These are phyloP conservation scores for Rhinella marina DNA, from an alignment of 2,797 vertebrate species.

Conservation along the genomic window DNA sequence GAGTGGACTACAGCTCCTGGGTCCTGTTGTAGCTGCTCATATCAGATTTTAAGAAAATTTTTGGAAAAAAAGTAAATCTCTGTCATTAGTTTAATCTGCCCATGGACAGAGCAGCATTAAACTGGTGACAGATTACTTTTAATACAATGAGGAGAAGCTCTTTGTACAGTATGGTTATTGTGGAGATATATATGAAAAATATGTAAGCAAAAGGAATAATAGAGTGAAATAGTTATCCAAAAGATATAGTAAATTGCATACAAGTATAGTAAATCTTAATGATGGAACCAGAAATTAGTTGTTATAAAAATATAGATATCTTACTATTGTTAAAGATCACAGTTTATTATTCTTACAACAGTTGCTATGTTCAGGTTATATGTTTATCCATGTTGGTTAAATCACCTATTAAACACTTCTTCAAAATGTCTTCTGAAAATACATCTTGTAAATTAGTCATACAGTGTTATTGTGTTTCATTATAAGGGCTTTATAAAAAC, in stretches of 20 bases:
- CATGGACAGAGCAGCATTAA: too few relatives aligned
- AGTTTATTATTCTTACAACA: not conserved
- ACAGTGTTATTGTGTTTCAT: slow-evolving; percentile 43
- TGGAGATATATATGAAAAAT: not conserved
- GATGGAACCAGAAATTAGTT: not conserved
- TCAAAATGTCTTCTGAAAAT: not conserved
- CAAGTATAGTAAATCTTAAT: slow-evolving; percentile 1
- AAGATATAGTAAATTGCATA: not conserved
- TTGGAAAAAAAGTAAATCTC: too few relatives aligned
- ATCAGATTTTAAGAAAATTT: too few relatives aligned
- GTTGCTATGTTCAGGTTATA: not conserved
- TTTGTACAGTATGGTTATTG: not conserved
- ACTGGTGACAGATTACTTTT: not conserved
- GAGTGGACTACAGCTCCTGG: too few relatives aligned
- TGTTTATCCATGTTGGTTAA: slow-evolving; percentile 9
- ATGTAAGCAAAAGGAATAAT: not conserved
- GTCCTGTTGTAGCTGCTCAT: too few relatives aligned
- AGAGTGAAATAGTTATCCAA: not conserved
- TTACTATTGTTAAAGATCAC: not conserved
- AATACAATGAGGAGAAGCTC: not conserved
- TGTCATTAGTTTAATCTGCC: too few relatives aligned
- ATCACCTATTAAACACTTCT: not conserved
- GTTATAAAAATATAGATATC: not conserved
- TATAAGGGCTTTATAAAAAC: slow-evolving; percentile 31
- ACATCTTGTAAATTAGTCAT: slow-evolving; percentile 23